These are phyloP conservation scores for Apamea epomidion DNA, from an alignment of 2,888 invertebrate genomes.

Conservation along the genomic window DNA sequence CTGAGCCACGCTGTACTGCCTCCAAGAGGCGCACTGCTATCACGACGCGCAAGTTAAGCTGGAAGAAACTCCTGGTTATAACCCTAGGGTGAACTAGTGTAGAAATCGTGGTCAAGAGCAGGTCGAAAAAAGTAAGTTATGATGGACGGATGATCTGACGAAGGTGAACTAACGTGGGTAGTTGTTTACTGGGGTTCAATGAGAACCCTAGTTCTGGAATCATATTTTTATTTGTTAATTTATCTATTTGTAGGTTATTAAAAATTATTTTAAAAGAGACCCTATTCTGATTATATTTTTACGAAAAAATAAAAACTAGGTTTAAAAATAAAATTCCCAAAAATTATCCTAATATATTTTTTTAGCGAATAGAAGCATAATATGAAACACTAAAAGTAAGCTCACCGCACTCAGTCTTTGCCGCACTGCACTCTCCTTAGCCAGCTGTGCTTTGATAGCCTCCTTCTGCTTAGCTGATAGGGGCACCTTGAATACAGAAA, in stretches of 20 bases:
- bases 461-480: constrained; percentile 97
- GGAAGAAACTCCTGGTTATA: constrained; percentile 7
- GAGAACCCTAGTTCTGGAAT: neutral
- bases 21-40: constrained; percentile 87
- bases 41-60: constrained; percentile 80
- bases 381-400: constrained; percentile 21
- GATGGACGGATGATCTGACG: neutral
- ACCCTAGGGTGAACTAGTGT: neutral
- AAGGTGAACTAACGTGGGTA: neutral
- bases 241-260: neutral
- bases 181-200: neutral
- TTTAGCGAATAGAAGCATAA: neutral
- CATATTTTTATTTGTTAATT: neutral
- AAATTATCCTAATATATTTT: neutral
- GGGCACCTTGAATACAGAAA: constrained; percentile 74
- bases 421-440: constrained; percentile 95
- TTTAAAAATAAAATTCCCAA: neutral
- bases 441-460: constrained; percentile 95
- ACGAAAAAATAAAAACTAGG: neutral
- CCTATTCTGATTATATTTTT: neutral
- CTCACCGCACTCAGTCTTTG: constrained; percentile 92
- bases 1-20: constrained; percentile 86
- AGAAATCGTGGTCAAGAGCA: neutral
- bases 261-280: neutral
- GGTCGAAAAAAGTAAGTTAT: neutral